Percentiles rank a stretch among this genome's conserved stretches.
These are phyloP conservation scores for Lagopus leucura DNA, from an alignment of 2,113 vertebrate species.

Conservation along the genomic window DNA sequence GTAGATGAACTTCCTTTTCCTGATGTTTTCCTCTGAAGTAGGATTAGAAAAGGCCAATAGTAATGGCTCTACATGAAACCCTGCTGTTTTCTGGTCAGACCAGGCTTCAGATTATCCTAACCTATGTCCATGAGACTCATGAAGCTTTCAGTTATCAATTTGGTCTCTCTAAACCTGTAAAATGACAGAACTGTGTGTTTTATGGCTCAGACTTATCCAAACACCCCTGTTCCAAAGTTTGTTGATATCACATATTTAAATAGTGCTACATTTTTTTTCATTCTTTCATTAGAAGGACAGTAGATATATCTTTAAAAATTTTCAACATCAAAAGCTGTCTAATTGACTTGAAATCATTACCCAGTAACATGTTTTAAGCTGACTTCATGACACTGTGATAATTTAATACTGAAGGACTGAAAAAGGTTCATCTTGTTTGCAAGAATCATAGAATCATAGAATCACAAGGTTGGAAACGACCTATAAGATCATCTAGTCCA, in stretches of 20 bases:
- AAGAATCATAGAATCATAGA: neutral
- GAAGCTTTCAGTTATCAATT: neutral
- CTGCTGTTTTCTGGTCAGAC: neutral
- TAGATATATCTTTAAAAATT: neutral
- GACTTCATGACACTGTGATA: neutral
- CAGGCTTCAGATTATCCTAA: neutral
- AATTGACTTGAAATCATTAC: neutral
- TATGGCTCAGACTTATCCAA: neutral
- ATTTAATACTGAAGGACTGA: neutral
- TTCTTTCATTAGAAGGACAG: neutral
- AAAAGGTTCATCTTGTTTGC: neutral
- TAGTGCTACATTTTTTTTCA: neutral
- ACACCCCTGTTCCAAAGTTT: accelerated
- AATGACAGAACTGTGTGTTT: neutral
- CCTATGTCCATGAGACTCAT: neutral
- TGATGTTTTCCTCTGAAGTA: neutral
- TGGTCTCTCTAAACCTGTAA: neutral
- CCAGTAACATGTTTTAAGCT: accelerated
- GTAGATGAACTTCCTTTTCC: neutral
- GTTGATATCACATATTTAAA: neutral
- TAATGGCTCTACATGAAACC: neutral
- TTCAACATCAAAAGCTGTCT: neutral
- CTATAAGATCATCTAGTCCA: too few species aligned
- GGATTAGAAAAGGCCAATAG: neutral
- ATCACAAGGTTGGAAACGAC: too few species aligned